These are phyloP conservation scores for Leptosomus discolor DNA, from an alignment of 2,113 vertebrate genomes.

Conservation along the genomic window DNA sequence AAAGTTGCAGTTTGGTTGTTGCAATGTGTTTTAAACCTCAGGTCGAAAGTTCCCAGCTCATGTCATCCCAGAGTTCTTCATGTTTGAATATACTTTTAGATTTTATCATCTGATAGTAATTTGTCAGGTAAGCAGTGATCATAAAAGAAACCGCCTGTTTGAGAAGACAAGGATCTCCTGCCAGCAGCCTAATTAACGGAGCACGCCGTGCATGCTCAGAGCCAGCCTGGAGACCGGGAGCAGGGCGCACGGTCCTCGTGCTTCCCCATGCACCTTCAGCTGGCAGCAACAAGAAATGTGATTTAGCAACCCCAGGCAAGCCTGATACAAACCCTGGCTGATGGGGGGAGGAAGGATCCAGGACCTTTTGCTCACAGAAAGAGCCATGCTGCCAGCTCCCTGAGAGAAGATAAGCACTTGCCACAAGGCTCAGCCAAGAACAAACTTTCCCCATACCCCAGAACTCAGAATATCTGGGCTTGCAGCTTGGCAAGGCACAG, in stretches of 20 bases:
- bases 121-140: not conserved
- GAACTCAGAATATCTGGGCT: not conserved
- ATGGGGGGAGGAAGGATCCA: not conserved
- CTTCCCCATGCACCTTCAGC: not conserved
- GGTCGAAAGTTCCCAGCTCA: not conserved
- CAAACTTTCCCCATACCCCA: fast-evolving
- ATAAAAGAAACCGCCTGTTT: not conserved
- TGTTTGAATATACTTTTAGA: not conserved
- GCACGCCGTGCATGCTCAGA: not conserved
- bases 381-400: not conserved
- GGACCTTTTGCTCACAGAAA: not conserved
- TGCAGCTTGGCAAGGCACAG: not conserved
- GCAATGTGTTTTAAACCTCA: not conserved
- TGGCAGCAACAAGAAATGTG: not conserved
- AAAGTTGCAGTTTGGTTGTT: not conserved
- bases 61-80: not conserved
- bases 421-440: not conserved
- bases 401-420: not conserved
- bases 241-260: not conserved
- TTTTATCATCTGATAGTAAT: not conserved
- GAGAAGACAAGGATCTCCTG: not conserved
- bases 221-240: not conserved
- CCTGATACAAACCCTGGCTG: not conserved
- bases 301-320: not conserved
- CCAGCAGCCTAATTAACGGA: not conserved